Evolutionary conservation across 2,888 invertebrate species (phyloP).

Genomic region (Ophraella communa): DNA sequence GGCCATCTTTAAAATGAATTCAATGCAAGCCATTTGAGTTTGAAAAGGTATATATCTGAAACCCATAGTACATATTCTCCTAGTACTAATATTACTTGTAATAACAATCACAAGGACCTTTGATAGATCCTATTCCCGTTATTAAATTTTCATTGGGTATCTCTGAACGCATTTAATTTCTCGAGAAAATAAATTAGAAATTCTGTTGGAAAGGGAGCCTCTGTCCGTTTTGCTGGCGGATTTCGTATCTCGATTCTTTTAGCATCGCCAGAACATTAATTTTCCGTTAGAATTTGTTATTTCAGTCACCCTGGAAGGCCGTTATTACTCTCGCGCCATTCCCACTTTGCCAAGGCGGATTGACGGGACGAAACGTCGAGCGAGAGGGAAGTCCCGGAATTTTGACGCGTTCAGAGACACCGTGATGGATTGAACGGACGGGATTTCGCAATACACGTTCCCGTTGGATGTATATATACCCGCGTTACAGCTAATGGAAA

Average conservation of each 20-base stretch:
- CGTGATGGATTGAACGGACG: conserved; percentile 3
- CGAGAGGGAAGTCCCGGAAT: conserved; percentile 4
- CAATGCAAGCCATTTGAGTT: too few species aligned
- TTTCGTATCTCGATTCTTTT: background rate
- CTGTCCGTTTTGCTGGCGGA: too few species aligned
- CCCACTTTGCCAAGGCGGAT: background rate
- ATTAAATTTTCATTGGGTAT: too few species aligned
- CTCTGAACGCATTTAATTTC: too few species aligned
- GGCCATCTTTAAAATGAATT: too few species aligned
- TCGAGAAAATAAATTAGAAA: too few species aligned
- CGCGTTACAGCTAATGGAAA: conserved; percentile 8
- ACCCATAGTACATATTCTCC: too few species aligned
- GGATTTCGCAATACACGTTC: conserved; percentile 2
- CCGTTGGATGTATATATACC: background rate
- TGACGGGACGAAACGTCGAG: conserved; percentile 7
- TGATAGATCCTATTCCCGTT: too few species aligned
- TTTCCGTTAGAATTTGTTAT: conserved; percentile 10
- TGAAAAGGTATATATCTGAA: too few species aligned
- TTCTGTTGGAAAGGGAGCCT: too few species aligned
- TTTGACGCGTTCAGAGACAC: conserved; percentile 6
- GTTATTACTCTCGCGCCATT: conserved; percentile 4
- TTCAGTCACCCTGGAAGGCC: background rate
- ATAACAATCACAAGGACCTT: too few species aligned
- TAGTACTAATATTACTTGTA: too few species aligned
- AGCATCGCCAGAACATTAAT: conserved; percentile 8